phyloP scores from a whole-genome alignment of 2,888 invertebrate species.

The Colletes collaris region DNA sequence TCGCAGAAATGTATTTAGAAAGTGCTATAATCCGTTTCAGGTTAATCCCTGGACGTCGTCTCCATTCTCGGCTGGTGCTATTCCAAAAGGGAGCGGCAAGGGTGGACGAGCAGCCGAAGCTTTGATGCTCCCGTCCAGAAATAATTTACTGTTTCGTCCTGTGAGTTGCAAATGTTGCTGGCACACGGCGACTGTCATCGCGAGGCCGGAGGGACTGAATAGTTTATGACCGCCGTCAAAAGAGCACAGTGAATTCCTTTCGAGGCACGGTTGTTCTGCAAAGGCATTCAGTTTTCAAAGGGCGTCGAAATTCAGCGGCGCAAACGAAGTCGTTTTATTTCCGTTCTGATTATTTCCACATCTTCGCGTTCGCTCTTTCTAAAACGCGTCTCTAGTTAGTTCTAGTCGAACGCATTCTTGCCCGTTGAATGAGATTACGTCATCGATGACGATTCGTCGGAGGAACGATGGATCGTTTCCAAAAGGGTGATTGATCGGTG shows the following conservation, averaged over 20 bases:
- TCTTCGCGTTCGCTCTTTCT: not conserved
- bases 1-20: too few species aligned
- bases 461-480: slow-evolving; percentile 42
- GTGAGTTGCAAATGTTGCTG: slow-evolving; percentile 63
- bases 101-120: slow-evolving; percentile 40
- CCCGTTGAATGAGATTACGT: slow-evolving; percentile 27
- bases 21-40: not conserved
- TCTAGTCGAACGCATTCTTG: slow-evolving; percentile 1
- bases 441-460: slow-evolving; percentile 35
- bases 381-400: too few species aligned
- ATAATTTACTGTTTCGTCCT: slow-evolving; percentile 65
- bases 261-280: slow-evolving; percentile 12
- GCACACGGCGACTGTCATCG: slow-evolving; percentile 39
- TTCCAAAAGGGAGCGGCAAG: slow-evolving; percentile 9
- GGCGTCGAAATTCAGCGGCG: not conserved
- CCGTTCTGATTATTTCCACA: not conserved
- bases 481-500: slow-evolving; percentile 41
- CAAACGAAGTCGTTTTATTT: slow-evolving; percentile 21
- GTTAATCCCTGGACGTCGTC: slow-evolving; percentile 10
- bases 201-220: slow-evolving; percentile 32
- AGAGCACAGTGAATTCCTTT: slow-evolving; percentile 29
- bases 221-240: slow-evolving; percentile 54
- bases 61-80: not conserved
- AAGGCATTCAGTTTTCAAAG: slow-evolving; percentile 21
- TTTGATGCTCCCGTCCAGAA: slow-evolving; percentile 59